phyloP scores from a whole-genome alignment of 2,797 vertebrate genomes.

The Hephaestus fuliginosus region DNA sequence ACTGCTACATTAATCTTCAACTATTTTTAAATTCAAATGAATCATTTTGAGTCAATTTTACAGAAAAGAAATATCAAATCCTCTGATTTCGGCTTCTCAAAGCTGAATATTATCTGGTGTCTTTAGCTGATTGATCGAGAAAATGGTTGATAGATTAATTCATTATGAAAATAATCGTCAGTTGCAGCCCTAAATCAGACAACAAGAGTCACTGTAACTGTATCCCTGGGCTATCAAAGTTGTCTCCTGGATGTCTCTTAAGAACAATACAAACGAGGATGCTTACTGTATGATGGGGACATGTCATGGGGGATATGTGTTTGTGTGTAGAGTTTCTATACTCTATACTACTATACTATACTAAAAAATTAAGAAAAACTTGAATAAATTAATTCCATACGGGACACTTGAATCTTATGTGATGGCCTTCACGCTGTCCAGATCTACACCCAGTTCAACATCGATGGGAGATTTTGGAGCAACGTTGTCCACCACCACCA shows the following conservation, averaged over 20 bases:
- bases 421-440: not conserved
- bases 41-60: too few species aligned
- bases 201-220: not conserved
- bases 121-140: too few species aligned
- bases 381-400: not conserved
- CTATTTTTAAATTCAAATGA: too few species aligned
- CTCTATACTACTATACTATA: too few species aligned
- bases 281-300: constrained; percentile 8
- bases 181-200: not conserved
- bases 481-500: not conserved
- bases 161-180: too few species aligned
- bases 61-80: too few species aligned
- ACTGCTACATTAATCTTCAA: too few species aligned
- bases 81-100: too few species aligned
- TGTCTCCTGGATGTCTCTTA: constrained; percentile 16
- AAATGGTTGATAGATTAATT: too few species aligned
- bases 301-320: not conserved
- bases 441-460: not conserved
- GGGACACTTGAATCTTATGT: not conserved
- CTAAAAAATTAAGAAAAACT: too few species aligned
- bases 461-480: not conserved
- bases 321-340: not conserved
- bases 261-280: not conserved
- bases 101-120: too few species aligned
- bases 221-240: not conserved